Base-by-base conservation (phyloP, 2,888 invertebrate genomes). In the Pyrrhosoma nymphula region DNA sequence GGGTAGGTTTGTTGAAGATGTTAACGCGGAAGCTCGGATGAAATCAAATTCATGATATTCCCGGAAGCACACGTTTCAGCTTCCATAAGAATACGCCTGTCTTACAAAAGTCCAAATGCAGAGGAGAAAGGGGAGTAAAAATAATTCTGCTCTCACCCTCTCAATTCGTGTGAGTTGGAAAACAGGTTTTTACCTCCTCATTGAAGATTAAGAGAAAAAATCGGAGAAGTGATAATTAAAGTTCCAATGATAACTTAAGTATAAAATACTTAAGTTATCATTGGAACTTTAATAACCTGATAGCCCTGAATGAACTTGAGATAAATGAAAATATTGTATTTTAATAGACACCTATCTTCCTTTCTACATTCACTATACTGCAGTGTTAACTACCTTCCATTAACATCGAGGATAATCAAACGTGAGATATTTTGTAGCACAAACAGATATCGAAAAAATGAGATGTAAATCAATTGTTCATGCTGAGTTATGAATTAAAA, bases 11-110 rank as follows among this genome's bases (percentile, higher is more conserved):
- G 82, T 82, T 82, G 35, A 30, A 82, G 30, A 82, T 35, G 82
- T 35, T 82, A 14, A 82, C 26, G 6, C 35, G 82, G 82, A 82
- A 35, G 82, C 35, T 35, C 30, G 35, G 82, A 14, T 26, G 82
- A 82, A 35, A 82, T 82, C 82, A 35, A 82, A 82, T 82, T 82
- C 35, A 18, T 82, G 82, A 82, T 82, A 82, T 35, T 35, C 82
- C 18, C 82, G 82, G 82, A 82, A 82, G 35, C n/a, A 82, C 35
- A 82, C 30, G 30, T 82, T 35, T 16, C 82, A 82, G 82, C 35
- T 35, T 30, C 35, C 35, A 82, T 35, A 82, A 82, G 82, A 35
- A 35, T 35, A 16, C 35, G 3, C 82, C 26, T 35, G 30, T 82
- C 82, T 82, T 82, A 35, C 35, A 35, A 6, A 30, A n/a, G n/a